Evolutionary conservation across 2,888 invertebrate species (phyloP), one percentile per base, ranked within the genome.

Genomic region (Chelonus formosanus): DNA sequence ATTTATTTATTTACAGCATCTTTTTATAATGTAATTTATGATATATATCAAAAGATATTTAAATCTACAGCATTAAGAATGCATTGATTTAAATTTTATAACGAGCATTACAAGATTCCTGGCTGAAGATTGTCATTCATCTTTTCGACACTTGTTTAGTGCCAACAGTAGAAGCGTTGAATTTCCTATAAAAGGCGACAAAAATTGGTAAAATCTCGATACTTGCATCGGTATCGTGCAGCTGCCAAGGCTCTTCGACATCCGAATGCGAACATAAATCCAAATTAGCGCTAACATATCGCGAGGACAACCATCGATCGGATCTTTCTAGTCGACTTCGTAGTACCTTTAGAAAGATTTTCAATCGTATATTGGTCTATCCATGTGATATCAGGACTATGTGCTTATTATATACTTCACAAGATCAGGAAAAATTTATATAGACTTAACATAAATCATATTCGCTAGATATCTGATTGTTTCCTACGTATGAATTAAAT

Each of bases 191-290:
- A 68, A 65, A 31, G 54, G 59, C 57, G 48, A 60, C 47, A 66
- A 69, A 66, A 56, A 52, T n/a, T 43, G 55, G 47, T 53, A 43
- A 35, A 65, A 65, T 65, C 52, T 59, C 53, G 53, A 57, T 52
- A 65, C 62, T 53, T 54, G 44, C 45, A 67, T 62, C 55, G 65
- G 56, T 56, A 48, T 45, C 47, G 45, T 47, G 52, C 53, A 34
- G 40, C 58, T 56, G 63, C 67, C 69, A 70, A 67, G 68, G 63
- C 54, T 55, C 65, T 53, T 59, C 70, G 78, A 81, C 81, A 77
- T 77, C 74, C 79, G 75, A 81, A 81, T 78, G 76, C 75, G 78
- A 81, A 81, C 82, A 83, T 83, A 83, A 83, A 83, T 83, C 80
- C 82, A 83, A 83, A 83, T 83, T 82, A 83, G 82, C 80, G 78